These are phyloP conservation scores for Temnopleurus reevesii DNA, from an alignment of 53 echinoderm and acorn worm species.

Conservation along the genomic window DNA sequence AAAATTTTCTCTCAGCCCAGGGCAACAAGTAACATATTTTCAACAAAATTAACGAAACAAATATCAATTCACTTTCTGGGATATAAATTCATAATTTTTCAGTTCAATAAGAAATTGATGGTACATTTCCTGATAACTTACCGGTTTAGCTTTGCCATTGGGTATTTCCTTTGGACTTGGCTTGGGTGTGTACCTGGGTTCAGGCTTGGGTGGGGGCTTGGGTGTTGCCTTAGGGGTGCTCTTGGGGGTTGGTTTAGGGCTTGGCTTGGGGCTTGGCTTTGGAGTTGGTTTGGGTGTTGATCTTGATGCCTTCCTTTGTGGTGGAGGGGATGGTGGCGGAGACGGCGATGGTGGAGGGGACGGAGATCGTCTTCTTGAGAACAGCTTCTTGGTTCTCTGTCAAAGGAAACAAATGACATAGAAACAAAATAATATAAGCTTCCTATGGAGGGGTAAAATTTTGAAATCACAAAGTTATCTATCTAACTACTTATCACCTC, in stretches of 20 bases:
- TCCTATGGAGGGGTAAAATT: no score
- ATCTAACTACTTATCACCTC: no score
- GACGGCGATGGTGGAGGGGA: slow-evolving; percentile 51
- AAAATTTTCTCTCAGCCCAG: no score
- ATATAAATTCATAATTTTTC: no score
- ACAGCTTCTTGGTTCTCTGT: slow-evolving; percentile 57
- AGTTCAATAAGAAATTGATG: no score
- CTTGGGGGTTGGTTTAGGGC: slow-evolving; percentile 73
- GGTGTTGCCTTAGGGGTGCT: slow-evolving; percentile 36
- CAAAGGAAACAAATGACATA: background rate
- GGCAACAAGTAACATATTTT: no score
- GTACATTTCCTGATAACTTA: no score
- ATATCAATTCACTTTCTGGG: no score
- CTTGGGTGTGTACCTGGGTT: slow-evolving; percentile 63
- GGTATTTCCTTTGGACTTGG: slow-evolving; percentile 59
- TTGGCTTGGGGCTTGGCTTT: slow-evolving; percentile 64
- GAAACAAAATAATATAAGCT: no score
- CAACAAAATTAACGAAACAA: no score
- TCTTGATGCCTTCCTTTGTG: slow-evolving; percentile 26
- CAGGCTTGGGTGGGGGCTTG: slow-evolving; percentile 60
- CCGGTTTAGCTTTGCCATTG: slow-evolving; percentile 64
- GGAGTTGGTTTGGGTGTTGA: slow-evolving; percentile 81
- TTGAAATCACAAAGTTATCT: no score
- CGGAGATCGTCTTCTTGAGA: slow-evolving; percentile 33
- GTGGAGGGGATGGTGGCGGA: slow-evolving; percentile 52